phyloP scores from a whole-genome alignment of 2,113 vertebrate species.

The Calypte anna region DNA sequence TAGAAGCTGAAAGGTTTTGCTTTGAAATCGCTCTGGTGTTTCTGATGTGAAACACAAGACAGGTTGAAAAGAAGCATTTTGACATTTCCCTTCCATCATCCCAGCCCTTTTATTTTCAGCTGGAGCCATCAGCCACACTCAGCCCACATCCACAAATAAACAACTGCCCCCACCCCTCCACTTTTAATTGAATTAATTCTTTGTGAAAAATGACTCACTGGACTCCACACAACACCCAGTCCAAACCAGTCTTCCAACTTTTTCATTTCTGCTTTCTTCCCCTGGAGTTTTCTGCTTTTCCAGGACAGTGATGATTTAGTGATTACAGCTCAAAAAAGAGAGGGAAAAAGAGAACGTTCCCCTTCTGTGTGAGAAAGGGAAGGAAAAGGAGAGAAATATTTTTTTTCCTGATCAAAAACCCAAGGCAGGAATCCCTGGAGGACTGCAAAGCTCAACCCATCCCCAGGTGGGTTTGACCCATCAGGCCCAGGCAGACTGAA shows the following conservation, averaged over 20 bases:
- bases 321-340: neutral
- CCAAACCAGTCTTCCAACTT: neutral
- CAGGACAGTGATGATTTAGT: neutral
- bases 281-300: neutral
- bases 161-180: neutral
- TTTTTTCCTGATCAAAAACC: neutral
- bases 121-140: neutral
- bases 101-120: neutral
- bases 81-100: conserved; percentile 54
- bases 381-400: neutral
- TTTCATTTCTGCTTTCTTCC: neutral
- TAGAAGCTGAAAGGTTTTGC: conserved; percentile 20
- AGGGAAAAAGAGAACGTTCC: neutral
- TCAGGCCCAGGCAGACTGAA: neutral
- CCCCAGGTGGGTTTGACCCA: neutral
- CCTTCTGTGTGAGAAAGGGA: neutral
- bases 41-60: conserved; percentile 41
- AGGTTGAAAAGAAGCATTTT: conserved; percentile 47
- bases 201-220: neutral
- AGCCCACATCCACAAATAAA: neutral
- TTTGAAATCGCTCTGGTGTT: conserved; percentile 30
- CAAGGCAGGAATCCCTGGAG: too few species aligned
- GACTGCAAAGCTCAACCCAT: neutral
- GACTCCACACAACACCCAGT: neutral
- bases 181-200: neutral